Conservation (phyloP, 2,113 vertebrate species). For the Chlorodrepanis virens region DNA sequence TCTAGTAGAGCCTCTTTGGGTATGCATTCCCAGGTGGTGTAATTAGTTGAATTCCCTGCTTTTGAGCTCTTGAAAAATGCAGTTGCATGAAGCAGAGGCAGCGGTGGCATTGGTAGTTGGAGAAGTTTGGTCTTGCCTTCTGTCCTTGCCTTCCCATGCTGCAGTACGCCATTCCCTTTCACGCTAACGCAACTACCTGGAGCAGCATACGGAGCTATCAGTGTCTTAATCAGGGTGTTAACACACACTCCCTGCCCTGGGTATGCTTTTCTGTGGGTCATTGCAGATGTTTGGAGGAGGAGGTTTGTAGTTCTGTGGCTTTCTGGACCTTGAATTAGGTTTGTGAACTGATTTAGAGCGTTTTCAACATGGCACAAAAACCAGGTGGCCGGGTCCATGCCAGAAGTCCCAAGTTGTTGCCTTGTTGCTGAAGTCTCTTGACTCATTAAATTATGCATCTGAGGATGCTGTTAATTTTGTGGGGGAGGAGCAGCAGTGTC, state of each 20-base stretch:
- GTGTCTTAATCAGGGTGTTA: not conserved
- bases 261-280: fast-evolving
- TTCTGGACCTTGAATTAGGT: not conserved
- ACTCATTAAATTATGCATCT: fast-evolving
- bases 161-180: fast-evolving
- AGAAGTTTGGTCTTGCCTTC: not conserved
- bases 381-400: fast-evolving
- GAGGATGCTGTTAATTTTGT: not conserved
- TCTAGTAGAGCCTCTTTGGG: not conserved
- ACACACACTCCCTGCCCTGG: fast-evolving
- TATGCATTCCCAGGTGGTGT: fast-evolving
- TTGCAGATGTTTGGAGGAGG: too few species aligned
- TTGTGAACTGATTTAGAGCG: not conserved
- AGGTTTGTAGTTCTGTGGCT: not conserved
- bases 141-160: not conserved
- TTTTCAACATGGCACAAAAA: not conserved
- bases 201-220: fast-evolving
- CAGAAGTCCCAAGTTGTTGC: not conserved
- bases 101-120: fast-evolving
- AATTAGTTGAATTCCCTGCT: not conserved
- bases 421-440: not conserved
- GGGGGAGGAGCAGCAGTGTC: not conserved
- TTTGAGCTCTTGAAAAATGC: not conserved
- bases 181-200: fast-evolving
- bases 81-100: not conserved